These are phyloP conservation scores for Epistrophella euchroma DNA, from an alignment of 2,888 invertebrate genomes.

Conservation along the genomic window DNA sequence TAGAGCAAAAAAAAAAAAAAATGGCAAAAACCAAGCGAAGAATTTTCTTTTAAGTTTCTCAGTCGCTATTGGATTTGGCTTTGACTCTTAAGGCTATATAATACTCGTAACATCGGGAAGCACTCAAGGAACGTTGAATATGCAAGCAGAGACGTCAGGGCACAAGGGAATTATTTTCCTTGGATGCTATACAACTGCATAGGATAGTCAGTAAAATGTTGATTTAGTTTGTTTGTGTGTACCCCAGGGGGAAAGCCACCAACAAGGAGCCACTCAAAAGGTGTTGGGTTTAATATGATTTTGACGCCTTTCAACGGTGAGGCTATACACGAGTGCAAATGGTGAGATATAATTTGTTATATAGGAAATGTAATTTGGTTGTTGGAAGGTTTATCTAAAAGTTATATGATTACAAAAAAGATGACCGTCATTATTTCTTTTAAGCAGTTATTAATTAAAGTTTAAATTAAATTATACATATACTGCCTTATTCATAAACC, in stretches of 20 bases:
- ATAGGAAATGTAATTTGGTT: not conserved
- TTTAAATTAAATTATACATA: no score
- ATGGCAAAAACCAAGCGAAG: conserved; percentile 9
- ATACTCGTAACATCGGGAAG: conserved; percentile 44
- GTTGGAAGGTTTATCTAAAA: not conserved
- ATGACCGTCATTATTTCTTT: not conserved
- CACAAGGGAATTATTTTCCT: conserved; percentile 61
- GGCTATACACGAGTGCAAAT: conserved; percentile 24
- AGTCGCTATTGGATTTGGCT: conserved; percentile 59
- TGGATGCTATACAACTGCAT: conserved; percentile 15
- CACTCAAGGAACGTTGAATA: conserved; percentile 64
- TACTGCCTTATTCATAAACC: no score
- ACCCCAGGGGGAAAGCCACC: conserved; percentile 62
- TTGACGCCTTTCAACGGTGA: conserved; percentile 67
- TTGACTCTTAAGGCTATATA: conserved; percentile 18
- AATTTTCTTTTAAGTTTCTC: conserved; percentile 53
- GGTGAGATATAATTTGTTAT: conserved; percentile 15
- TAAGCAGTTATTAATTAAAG: not conserved
- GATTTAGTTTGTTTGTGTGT: conserved; percentile 13
- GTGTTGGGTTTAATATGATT: conserved; percentile 76
- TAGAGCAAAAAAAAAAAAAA: conserved; percentile 30
- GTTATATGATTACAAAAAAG: not conserved
- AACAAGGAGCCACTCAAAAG: conserved; percentile 68
- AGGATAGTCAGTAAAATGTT: conserved; percentile 5
- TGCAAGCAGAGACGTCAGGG: conserved; percentile 57